Conservation (phyloP, 2,888 invertebrate genomes). For the Cryptus armator region DNA sequence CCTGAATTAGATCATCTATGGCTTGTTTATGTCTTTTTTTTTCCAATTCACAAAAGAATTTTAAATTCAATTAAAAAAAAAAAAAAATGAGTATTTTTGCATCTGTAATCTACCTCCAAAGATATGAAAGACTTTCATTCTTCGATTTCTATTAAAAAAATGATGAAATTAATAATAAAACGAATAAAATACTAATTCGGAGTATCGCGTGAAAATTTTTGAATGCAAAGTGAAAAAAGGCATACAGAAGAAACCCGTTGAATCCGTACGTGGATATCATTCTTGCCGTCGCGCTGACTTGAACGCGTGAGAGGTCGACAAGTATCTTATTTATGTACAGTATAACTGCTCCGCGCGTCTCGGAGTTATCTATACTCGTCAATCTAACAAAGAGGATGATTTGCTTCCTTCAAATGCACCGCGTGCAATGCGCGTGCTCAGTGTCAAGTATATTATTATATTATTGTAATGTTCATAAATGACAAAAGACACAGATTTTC, state of each 20-base stretch:
- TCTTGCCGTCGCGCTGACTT: not conserved
- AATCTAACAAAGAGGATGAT: constrained; percentile 5
- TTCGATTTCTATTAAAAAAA: no score
- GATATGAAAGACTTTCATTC: no score
- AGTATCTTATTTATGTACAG: constrained; percentile 1
- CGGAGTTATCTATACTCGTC: not conserved
- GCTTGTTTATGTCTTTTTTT: no score
- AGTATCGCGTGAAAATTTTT: no score
- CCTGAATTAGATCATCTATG: no score
- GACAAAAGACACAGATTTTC: not conserved
- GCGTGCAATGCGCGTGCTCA: not conserved
- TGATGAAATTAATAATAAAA: no score
- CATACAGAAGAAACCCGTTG: not conserved
- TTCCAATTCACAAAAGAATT: no score
- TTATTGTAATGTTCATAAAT: not conserved
- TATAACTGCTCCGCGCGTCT: not conserved
- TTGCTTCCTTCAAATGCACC: not conserved
- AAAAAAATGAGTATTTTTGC: no score
- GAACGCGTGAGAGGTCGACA: not conserved
- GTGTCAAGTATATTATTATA: not conserved
- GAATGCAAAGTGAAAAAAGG: no score
- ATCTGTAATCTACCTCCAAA: no score
- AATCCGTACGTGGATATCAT: not conserved
- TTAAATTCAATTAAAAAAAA: no score
- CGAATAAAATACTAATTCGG: no score